These are phyloP conservation scores for Drosophila stalkeri DNA, from an alignment of 2,888 invertebrate species.

Conservation along the genomic window DNA sequence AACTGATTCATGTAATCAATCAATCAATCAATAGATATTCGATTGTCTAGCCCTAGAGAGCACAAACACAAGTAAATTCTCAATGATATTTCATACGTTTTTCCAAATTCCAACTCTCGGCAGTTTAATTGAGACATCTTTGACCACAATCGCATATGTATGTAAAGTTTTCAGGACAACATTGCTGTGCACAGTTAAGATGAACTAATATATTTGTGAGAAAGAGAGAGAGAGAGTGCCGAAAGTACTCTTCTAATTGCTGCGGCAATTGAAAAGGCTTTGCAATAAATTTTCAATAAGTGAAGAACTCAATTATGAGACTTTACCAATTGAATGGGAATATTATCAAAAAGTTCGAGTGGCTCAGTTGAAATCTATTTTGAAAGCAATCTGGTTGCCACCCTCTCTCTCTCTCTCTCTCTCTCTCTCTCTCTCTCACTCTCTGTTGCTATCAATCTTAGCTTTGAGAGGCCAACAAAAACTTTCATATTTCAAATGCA, in stretches of 20 bases:
- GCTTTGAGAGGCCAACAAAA: slow-evolving; percentile 31
- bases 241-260: neutral
- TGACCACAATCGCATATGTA: neutral
- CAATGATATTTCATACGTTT: neutral
- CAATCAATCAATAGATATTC: neutral
- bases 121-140: neutral
- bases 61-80: neutral
- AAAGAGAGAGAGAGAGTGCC: too few relatives aligned
- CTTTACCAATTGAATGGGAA: slow-evolving; percentile 5
- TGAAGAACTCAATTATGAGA: slow-evolving; percentile 7
- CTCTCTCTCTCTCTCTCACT: neutral
- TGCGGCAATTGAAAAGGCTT: neutral
- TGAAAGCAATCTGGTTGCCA: slow-evolving; percentile 38
- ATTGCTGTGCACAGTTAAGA: neutral
- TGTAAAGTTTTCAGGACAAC: neutral
- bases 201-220: too few relatives aligned
- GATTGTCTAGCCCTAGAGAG: neutral
- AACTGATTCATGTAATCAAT: neutral
- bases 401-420: slow-evolving; percentile 1
- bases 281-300: neutral
- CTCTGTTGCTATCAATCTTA: slow-evolving; percentile 18
- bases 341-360: slow-evolving; percentile 5
- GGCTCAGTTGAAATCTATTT: slow-evolving; percentile 12
- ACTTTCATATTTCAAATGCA: slow-evolving; percentile 62
- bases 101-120: neutral